These are phyloP conservation scores for Schizopygopsis malacanthus DNA, from an alignment of 2,797 vertebrate species.

Conservation along the genomic window DNA sequence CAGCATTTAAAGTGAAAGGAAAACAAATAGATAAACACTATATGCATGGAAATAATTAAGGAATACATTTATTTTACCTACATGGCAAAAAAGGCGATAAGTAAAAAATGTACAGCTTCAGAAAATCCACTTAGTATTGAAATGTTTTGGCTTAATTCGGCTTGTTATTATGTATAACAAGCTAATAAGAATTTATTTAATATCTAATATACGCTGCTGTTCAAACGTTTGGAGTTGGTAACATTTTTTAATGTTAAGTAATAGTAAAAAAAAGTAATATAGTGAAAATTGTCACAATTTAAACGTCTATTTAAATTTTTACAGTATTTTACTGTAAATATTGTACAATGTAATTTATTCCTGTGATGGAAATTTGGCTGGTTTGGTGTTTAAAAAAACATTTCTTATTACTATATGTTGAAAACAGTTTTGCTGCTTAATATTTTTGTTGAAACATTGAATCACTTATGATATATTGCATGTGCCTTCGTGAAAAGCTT, in stretches of 20 bases:
- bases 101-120: background rate
- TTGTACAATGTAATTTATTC: background rate
- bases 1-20: conserved; percentile 1
- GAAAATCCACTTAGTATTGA: background rate
- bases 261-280: too few species aligned
- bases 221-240: background rate
- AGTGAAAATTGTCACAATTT: background rate
- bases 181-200: background rate
- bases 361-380: too few species aligned
- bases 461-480: background rate
- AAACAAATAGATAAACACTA: background rate
- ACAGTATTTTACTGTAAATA: background rate
- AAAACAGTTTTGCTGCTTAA: background rate
- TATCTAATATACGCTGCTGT: background rate
- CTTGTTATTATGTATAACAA: background rate
- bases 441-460: background rate
- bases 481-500: background rate
- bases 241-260: background rate
- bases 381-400: too few species aligned
- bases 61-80: background rate
- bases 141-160: background rate
- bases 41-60: background rate
- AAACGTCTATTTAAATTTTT: background rate
- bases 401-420: background rate
- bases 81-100: background rate